Evolutionary conservation across 2,888 invertebrate species (phyloP).

Genomic region (Chloroclysta siterata): DNA sequence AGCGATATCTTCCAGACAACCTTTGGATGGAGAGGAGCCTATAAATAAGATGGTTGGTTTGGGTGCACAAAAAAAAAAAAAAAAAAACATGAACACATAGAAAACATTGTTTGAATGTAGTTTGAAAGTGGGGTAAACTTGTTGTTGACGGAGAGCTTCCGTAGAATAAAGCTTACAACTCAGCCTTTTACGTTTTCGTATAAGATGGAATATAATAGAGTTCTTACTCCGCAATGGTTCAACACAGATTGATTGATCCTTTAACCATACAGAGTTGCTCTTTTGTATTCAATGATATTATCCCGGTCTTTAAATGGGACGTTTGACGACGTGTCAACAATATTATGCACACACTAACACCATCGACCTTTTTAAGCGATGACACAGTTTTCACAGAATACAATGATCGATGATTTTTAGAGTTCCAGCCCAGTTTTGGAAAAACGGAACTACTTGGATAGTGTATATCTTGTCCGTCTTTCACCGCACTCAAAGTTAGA

Average conservation of each 20-base stretch:
- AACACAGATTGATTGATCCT: constrained; percentile 18
- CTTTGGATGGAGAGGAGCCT: no score
- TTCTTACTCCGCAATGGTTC: constrained; percentile 5
- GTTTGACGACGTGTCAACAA: constrained; percentile 15
- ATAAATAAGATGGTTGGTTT: no score
- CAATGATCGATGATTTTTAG: background rate
- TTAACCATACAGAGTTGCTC: constrained; percentile 16
- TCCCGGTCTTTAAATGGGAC: constrained; percentile 6
- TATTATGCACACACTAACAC: constrained; percentile 1
- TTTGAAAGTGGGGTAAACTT: background rate
- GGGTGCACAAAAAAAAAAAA: no score
- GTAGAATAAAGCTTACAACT: no score
- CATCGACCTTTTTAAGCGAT: constrained; percentile 1
- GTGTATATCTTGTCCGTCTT: no score
- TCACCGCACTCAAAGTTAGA: no score
- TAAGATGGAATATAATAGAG: no score
- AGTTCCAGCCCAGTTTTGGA: background rate
- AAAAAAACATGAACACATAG: no score
- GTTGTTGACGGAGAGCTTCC: no score
- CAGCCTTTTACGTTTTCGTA: no score
- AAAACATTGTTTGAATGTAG: constrained; percentile 9
- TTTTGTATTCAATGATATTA: constrained; percentile 19
- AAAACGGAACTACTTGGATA: background rate
- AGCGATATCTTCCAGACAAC: no score
- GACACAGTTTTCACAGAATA: background rate